These are phyloP conservation scores for Triops cancriformis DNA, from an alignment of 1,140 invertebrate genomes.

Conservation along the genomic window DNA sequence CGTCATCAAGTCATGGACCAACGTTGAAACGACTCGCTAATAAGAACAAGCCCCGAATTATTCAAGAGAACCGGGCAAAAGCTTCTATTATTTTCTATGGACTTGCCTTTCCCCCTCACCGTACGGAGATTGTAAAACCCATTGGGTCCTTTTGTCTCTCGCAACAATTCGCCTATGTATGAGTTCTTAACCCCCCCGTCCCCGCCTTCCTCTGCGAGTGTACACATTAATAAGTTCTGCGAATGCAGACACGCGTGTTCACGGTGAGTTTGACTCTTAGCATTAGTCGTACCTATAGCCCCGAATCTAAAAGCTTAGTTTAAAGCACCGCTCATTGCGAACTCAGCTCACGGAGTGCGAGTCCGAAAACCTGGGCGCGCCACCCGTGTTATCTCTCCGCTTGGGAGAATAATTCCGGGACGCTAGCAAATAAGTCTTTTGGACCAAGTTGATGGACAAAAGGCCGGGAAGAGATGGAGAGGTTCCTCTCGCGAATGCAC, in stretches of 20 bases:
- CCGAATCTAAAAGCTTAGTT: neutral
- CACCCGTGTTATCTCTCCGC: neutral
- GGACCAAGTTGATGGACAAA: neutral
- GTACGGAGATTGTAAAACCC: too few relatives aligned
- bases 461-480: neutral
- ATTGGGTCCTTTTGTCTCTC: too few relatives aligned
- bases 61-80: neutral
- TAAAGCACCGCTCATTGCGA: neutral
- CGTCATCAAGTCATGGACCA: neutral
- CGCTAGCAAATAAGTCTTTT: neutral
- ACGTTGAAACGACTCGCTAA: neutral
- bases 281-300: neutral
- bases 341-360: neutral
- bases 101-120: too few relatives aligned
- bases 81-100: neutral
- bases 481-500: neutral
- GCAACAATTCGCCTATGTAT: too few relatives aligned
- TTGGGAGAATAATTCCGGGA: neutral
- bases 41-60: neutral
- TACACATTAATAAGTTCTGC: too few relatives aligned
- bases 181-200: too few relatives aligned
- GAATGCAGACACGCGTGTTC: neutral
- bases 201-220: too few relatives aligned
- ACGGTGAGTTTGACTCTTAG: neutral
- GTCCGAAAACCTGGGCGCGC: neutral